Percentiles rank a stretch among this genome's conserved stretches.
These are phyloP conservation scores for Silurus meridionalis DNA, from an alignment of 2,113 vertebrate species.

Conservation along the genomic window DNA sequence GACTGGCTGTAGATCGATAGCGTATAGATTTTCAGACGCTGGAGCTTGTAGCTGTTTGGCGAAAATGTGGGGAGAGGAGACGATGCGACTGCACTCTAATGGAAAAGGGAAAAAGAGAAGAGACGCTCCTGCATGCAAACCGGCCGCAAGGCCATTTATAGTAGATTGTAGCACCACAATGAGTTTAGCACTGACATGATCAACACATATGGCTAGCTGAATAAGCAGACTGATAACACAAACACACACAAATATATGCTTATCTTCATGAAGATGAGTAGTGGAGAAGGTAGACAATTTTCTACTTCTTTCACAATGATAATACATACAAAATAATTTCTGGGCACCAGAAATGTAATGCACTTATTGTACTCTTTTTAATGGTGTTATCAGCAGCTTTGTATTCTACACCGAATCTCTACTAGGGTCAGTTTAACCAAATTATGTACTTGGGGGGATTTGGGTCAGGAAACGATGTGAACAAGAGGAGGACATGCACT, in stretches of 20 bases:
- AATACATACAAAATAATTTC: background rate
- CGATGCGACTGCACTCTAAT: conserved; percentile 80
- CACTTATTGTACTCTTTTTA: background rate
- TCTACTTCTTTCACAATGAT: background rate
- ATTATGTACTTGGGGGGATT: background rate
- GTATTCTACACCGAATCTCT: background rate
- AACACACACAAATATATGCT: background rate
- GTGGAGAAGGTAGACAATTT: background rate
- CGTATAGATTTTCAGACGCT: conserved; percentile 86
- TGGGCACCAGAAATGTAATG: background rate
- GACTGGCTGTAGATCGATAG: conserved; percentile 89
- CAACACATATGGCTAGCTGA: conserved; percentile 21
- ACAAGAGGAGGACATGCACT: background rate
- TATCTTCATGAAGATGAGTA: background rate
- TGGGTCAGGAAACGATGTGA: background rate
- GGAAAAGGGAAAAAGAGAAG: conserved; percentile 47
- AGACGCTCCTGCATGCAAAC: conserved; percentile 37
- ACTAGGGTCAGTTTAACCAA: background rate
- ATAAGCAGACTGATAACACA: conserved; percentile 4
- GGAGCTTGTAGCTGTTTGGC: conserved; percentile 85
- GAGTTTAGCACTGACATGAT: conserved; percentile 36
- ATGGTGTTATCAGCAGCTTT: background rate
- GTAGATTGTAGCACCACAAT: conserved; percentile 21
- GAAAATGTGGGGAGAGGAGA: conserved; percentile 76
- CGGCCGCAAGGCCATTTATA: conserved; percentile 7